Conservation (phyloP, 30 jellyfish, hydroid and myxozoan species). For the Hydra vulgaris region DNA sequence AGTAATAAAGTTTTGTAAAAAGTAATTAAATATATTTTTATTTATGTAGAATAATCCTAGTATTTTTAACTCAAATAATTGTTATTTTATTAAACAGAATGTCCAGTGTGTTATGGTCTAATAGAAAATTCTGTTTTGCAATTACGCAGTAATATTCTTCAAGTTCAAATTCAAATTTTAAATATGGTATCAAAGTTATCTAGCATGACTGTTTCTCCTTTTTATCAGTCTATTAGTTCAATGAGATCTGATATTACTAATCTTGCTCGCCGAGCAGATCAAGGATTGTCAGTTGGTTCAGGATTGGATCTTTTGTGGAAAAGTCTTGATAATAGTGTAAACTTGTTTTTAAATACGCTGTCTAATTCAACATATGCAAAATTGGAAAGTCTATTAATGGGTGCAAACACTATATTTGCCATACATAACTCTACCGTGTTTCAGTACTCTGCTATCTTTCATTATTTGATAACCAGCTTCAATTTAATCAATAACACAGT, state of each 20-base stretch:
- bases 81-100: too few species aligned
- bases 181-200: constrained; percentile 29
- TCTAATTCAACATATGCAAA: constrained; percentile 25
- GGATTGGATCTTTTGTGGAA: constrained; percentile 53
- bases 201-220: constrained; percentile 34
- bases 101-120: constrained; percentile 88
- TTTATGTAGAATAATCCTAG: too few species aligned
- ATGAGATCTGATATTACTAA: constrained; percentile 12
- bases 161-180: constrained; percentile 36
- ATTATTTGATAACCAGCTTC: constrained; percentile 33
- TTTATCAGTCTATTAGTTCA: constrained; percentile 61
- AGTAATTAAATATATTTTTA: too few species aligned
- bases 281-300: constrained; percentile 30
- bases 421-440: constrained; percentile 59
- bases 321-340: constrained; percentile 32
- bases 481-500: constrained; percentile 39
- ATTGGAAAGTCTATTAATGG: constrained; percentile 18
- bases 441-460: constrained; percentile 39
- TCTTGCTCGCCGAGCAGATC: constrained; percentile 39
- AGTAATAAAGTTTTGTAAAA: too few species aligned
- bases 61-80: too few species aligned
- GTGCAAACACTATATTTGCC: constrained; percentile 26
- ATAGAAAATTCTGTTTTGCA: constrained; percentile 56
- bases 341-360: constrained; percentile 29
- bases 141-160: constrained; percentile 32